Evolutionary conservation across 2,797 vertebrate genomes (phyloP), one percentile per base, ranked within the genome.

Genomic region (Oreonectes daqikongensis): DNA sequence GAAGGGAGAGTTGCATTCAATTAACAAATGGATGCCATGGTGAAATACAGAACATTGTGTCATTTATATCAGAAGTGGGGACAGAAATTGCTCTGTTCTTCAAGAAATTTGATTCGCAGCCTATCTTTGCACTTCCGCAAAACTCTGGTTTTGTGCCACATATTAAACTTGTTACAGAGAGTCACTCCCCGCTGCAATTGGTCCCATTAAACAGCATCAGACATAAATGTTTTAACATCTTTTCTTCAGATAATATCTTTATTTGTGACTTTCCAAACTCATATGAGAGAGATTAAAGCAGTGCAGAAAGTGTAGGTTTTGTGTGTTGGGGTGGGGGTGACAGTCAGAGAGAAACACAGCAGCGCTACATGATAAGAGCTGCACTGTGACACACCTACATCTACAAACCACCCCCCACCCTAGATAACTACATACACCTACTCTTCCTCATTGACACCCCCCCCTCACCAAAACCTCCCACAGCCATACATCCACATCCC

Each of bases 131-230:
- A 64, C 60, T 40, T 22, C 4, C 60, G 2, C 60, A 40, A 40
- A 64, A 20, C 60, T 40, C 20, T 64, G 20, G 60, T 64, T 64
- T 64, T 64, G 60, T 64, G 60, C 32, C 60, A 40, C 60, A 64
- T 64, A 40, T 64, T 22, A 64, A 64, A 24, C 60, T 64, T 0
- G 12, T 40, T 22, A 40, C 3, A 40, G 60, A 64, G 11, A 40
- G 35, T 24, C 35, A 22, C 18, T 64, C 5, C n/a, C 60, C 60
- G 40, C 35, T 64, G 1, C n/a, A 40, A 0, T 14, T 64, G n/a
- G 32, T 64, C 4, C 1, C 60, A 40, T 5, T 22, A 24, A 40
- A 20, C 60, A 64, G 60, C 35, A 40, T 64, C 35, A 64, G n/a
- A 6, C 32, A 64, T 2, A 40, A 64, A 22, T 40, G 35, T 64